Evolutionary conservation across 2,888 invertebrate species (phyloP), one percentile per base, ranked within the genome.

Genomic region (Epistrophella euchroma): DNA sequence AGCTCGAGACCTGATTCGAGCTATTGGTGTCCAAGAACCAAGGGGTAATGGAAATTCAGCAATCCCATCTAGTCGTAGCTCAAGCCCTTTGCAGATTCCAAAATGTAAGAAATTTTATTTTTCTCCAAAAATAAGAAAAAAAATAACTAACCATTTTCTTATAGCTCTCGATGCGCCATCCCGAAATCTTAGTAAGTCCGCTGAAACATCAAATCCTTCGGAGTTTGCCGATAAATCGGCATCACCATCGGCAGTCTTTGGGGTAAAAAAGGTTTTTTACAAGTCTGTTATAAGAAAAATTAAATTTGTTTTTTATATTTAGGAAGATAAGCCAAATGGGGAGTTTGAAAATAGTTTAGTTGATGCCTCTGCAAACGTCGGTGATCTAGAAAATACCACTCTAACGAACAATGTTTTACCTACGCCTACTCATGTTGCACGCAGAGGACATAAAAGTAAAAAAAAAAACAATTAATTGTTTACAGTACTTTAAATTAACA

Each of bases 1-100:
- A 0, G 96, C 96, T 15, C 95, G 96, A 87, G 96, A 96, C 88
- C 91, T 96, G 71, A 96, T 96, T 4, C 95, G 96, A 89, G 95
- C 95, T 0, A 95, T 96, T 90, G 96, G 96, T 0, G 91, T 90
- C 0, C 92, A 91, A 76, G 96, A 96, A 90, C 95, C 95, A 79
- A 93, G 95, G 62, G 95, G 95, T n/a, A 97, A 97, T 92, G 97
- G 96, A 2, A 97, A 96, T 1, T 96, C 96, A 0, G 96, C 96
- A 7, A 95, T 95, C 4, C 94, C 93, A 32, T 90, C 92, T 78
- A 94, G 94, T 89, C 92, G 94, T 71, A 94, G 94, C 88, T 94
- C 94, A 74, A 95, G 94, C 90, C 95, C 94, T 25, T 93, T 95
- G 52, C 93, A 94, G 28, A 94, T 95, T 90, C 94, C 95, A 73